phyloP scores from a whole-genome alignment of 2,797 vertebrate genomes.

The Myotis vivesi region DNA sequence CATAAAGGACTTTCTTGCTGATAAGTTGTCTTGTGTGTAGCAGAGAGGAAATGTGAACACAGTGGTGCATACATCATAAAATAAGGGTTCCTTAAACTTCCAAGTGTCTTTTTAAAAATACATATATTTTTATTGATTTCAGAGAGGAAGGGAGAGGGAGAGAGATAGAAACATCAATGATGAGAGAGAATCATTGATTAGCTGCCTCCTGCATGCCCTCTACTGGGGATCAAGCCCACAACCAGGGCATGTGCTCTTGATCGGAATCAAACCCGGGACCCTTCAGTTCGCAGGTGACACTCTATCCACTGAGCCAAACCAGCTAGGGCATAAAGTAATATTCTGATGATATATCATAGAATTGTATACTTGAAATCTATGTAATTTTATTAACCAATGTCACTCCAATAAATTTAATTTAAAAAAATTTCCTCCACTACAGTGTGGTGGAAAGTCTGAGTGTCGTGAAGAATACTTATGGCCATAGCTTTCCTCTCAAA shows the following conservation, averaged over 20 bases:
- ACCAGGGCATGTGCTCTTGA: no score
- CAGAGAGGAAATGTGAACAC: background rate
- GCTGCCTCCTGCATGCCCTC: no score
- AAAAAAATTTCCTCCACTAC: slow-evolving; percentile 88
- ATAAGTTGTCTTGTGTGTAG: background rate
- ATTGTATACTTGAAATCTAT: background rate
- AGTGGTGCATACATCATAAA: background rate
- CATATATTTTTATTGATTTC: no score
- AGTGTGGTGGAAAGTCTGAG: slow-evolving; percentile 95
- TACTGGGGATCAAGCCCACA: no score
- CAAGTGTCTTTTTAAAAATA: no score
- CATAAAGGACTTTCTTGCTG: background rate
- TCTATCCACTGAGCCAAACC: no score
- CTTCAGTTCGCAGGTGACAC: no score
- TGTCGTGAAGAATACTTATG: slow-evolving; percentile 93
- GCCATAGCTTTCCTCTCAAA: slow-evolving; percentile 95
- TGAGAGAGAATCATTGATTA: no score
- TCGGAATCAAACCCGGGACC: no score
- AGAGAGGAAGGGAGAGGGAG: no score
- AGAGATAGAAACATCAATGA: no score
- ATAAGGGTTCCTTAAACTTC: background rate
- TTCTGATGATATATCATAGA: background rate
- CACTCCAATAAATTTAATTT: background rate
- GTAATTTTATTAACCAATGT: background rate
- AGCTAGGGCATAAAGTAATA: background rate